Evolutionary conservation across 2,888 invertebrate species (phyloP), one percentile per base, ranked within the genome.

Genomic region (Lathronympha strigana): DNA sequence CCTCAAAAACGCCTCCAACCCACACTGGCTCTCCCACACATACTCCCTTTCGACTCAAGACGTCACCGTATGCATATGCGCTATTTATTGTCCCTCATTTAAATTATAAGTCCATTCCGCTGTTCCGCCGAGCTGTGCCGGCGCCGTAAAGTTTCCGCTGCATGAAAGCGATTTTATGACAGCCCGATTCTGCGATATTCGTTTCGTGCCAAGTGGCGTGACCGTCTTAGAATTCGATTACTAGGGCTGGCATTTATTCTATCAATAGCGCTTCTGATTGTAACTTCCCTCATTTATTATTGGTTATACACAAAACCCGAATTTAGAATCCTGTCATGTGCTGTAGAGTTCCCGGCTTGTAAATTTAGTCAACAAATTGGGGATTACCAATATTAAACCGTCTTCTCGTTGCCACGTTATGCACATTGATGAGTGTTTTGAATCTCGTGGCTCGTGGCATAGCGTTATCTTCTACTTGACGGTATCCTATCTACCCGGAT

Each of bases 41-140:
- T 36, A 9, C 21, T 1, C 11, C n/a, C 15, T 31, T 53, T 53
- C 19, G 8, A 17, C 38, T 13, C 6, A 25, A 25, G 23, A 23
- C 1, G 23, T 15, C 31, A 4, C 21, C 40, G 40, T 54, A 43
- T 28, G 40, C 57, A 57, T 55, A 63, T 23, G 43, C 31, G 58
- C 64, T 64, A 64, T 66, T 66, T 66, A 66, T 66, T 61, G 54
- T 47, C 33, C 53, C 60, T 54, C 66, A 66, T 66, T 66, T 66
- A 66, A 66, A 66, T 66, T 66, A 66, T 53, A 61, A 40, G 54
- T 38, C 66, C 45, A 49, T 66, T 66, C 53, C 38, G 21, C 51
- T 53, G 43, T 61, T 66, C 60, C 64, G 64, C 51, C 45, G 50
- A 63, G 63, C 57, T 31, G 50, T 55, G 57, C 19, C 40, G 49